Evolutionary conservation across 2,888 invertebrate genomes (phyloP).

Genomic region (Leucoptera coffeella): DNA sequence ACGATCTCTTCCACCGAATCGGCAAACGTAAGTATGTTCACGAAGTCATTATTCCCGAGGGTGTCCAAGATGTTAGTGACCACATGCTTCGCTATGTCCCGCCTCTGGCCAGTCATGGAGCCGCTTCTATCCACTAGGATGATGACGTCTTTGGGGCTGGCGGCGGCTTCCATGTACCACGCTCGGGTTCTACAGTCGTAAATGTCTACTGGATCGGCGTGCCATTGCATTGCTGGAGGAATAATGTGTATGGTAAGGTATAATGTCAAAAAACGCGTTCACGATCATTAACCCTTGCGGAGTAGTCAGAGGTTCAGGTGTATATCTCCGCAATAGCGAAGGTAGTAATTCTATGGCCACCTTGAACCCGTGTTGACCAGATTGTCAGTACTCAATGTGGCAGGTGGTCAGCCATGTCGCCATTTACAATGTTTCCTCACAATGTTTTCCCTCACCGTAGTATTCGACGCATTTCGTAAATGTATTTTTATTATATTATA

Average conservation of each 20-base stretch:
- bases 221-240: slow-evolving; percentile 67
- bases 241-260: slow-evolving; percentile 3
- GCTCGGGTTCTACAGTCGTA: slow-evolving; percentile 92
- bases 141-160: slow-evolving; percentile 91
- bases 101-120: slow-evolving; percentile 82
- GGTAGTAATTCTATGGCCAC: too few species aligned
- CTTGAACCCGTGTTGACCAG: too few species aligned
- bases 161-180: slow-evolving; percentile 97
- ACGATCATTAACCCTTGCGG: too few species aligned
- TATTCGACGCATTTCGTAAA: too few species aligned
- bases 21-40: slow-evolving; percentile 92
- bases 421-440: too few species aligned
- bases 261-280: neutral
- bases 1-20: slow-evolving; percentile 75
- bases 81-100: slow-evolving; percentile 86
- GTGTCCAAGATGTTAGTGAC: slow-evolving; percentile 90
- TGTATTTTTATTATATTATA: too few species aligned
- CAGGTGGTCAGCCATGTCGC: too few species aligned
- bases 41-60: slow-evolving; percentile 95
- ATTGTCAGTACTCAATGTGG: too few species aligned
- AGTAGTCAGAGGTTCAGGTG: too few species aligned
- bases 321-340: too few species aligned
- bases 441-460: too few species aligned
- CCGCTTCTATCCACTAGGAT: slow-evolving; percentile 85
- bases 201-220: slow-evolving; percentile 77